A percentile compares a stretch with the other conserved stretches of the same genome.
Evolutionary conservation across 2,113 vertebrate genomes (phyloP).

Genomic region (Panurus biarmicus): DNA sequence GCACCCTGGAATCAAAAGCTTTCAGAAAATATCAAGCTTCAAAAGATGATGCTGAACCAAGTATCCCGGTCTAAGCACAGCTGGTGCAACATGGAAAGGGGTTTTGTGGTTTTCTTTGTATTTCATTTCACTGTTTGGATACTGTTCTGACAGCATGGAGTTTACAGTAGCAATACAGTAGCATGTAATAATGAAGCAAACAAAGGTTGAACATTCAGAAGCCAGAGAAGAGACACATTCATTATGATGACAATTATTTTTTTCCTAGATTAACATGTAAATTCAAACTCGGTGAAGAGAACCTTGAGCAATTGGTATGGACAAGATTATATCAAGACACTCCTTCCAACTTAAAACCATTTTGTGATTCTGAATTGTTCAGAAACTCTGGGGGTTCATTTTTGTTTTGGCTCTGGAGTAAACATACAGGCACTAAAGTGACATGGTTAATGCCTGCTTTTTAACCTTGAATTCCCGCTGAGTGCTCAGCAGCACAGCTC

Average conservation of each 20-base stretch:
- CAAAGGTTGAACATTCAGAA: background rate
- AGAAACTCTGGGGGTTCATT: background rate
- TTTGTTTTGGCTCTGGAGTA: background rate
- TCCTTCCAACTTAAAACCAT: background rate
- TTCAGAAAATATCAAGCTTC: background rate
- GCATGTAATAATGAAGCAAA: background rate
- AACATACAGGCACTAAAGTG: background rate
- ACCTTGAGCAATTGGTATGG: accelerated
- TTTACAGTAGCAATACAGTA: background rate
- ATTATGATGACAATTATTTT: background rate
- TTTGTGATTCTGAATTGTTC: background rate
- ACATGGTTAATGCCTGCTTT: background rate
- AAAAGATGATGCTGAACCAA: background rate
- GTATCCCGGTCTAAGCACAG: background rate
- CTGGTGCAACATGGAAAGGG: background rate
- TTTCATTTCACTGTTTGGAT: background rate
- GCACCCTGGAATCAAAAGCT: background rate
- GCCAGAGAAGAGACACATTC: background rate
- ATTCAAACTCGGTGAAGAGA: background rate
- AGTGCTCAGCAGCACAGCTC: background rate
- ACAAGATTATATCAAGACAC: background rate
- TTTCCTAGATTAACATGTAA: background rate
- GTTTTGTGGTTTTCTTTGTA: background rate
- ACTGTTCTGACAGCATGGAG: background rate
- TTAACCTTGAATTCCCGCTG: background rate